Base-by-base conservation (phyloP, 2,113 vertebrate species). In the Leucosticte australis region DNA sequence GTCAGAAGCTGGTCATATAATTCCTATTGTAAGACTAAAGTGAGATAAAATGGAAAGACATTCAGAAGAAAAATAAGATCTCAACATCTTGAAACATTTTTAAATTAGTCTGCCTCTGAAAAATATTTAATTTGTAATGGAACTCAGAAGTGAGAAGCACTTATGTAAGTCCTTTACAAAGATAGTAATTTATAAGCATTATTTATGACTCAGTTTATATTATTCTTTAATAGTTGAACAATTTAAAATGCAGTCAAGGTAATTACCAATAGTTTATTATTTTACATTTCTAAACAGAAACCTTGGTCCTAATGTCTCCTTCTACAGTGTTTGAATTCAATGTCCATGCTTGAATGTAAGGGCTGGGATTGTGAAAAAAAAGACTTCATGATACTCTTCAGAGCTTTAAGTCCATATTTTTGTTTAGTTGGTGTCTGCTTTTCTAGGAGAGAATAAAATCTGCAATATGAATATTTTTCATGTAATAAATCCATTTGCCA, bases 251-350 rank as follows among this genome's bases (percentile, higher is more conserved):
- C 17, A 78, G 14, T 85, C n/a, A 37, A 16, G 10, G 7, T 42
- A 57, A 57, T 22, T 30, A 47, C 11, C 2, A 55, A 14, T 31
- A 13, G 3, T 26, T 62, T 49, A 41, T 27, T 62, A 82, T 11
- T 31, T 44, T 26, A 27, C 47, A 24, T 2, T 75, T 78, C 13
- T 47, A 44, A 85, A 68, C 7, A 64, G 46, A 74, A 73, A 1
- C 5, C 16, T 49, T 44, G 10, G 15, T 71, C 23, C 13, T 10
- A 42, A 8, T 0, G 0, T 41, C 9, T 65, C 11, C 17, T 62
- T 70, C 14, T 53, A 28, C 19, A 35, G 8, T 17, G 3, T 41
- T 63, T 88, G n/a, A 46, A 85, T 65, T 31, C 39, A 37, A 39
- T 33, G 11, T 52, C 20, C 39, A 26, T 39, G 3, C 18, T 49